Conservation (phyloP, 2,113 vertebrate species). For the Hippocampus comes region DNA sequence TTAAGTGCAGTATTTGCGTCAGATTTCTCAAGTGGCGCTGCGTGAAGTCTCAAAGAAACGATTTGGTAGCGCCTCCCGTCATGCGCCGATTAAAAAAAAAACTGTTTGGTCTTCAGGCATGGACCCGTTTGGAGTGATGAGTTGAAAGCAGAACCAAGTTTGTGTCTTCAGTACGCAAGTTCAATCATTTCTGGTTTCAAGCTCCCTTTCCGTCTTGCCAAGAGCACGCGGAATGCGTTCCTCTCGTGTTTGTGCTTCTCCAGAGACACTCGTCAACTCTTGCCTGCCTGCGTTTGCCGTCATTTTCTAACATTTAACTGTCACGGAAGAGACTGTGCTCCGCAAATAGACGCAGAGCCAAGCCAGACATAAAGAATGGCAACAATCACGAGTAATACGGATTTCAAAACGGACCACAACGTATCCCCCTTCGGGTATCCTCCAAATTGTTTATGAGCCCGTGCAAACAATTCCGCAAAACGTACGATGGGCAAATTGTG, state of each 20-base stretch:
- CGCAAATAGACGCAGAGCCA: constrained; percentile 7
- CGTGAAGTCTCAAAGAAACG: not conserved
- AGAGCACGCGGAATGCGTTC: constrained; percentile 29
- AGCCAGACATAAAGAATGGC: constrained; percentile 2
- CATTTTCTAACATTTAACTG: constrained; percentile 42
- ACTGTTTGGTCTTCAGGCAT: not conserved
- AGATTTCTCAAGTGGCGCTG: constrained; percentile 52
- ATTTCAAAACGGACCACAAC: not conserved
- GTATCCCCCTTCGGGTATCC: not conserved
- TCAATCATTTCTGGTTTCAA: constrained; percentile 31
- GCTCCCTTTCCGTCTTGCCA: constrained; percentile 14
- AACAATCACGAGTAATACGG: not conserved
- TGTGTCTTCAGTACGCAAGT: constrained; percentile 35
- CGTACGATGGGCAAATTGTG: not conserved
- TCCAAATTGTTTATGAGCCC: not conserved
- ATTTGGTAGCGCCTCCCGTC: not conserved
- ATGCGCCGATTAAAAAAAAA: not conserved
- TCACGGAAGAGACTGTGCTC: constrained; percentile 14
- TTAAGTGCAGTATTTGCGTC: constrained; percentile 67
- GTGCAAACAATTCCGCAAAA: not conserved
- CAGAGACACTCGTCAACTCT: constrained; percentile 37
- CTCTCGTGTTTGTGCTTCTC: constrained; percentile 35
- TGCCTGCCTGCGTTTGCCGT: constrained; percentile 36
- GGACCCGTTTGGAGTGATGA: not conserved
- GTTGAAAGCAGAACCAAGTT: constrained; percentile 31